Evolutionary conservation across 2,113 vertebrate species (phyloP), one percentile per base, ranked within the genome.

Genomic region (Neodontobutis hainanensis): DNA sequence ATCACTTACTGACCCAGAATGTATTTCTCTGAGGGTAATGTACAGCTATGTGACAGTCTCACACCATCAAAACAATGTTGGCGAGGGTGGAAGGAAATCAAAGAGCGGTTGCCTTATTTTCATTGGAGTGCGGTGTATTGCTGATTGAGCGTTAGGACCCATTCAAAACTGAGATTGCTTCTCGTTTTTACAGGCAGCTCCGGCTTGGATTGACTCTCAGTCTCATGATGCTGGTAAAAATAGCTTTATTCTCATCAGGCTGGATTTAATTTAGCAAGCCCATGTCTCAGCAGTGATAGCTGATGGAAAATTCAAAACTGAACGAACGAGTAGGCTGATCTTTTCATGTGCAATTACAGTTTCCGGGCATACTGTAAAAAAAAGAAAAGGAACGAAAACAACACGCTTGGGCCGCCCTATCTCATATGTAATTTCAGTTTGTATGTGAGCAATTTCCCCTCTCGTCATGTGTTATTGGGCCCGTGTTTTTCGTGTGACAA

Each of bases 151-250:
- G 60, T 82, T 86, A 82, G 81, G 73, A 79, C 60, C 71, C 76
- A 85, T 85, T 88, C 87, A 89, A 68, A 83, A 81, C 75, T 64
- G 64, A 88, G 86, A 90, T 87, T 88, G 86, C 86, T 70, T 88
- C 83, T 83, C 61, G 79, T 80, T 68, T 89, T 85, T 83, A 86
- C 69, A 83, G 85, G 82, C 84, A 82, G 84, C 87, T 80, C 75
- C 76, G 75, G 82, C 78, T 68, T 65, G 70, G 84, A 90, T 90
- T 87, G 88, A 88, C 84, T 89, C 83, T 72, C 75, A 48, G 81
- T 84, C 91, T 92, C 86, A 78, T 77, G 87, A 87, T 70, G 82
- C 73, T 62, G 82, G 85, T 89, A 89, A 89, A 92, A 92, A 91
- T 90, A 92, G 87, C 87, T 61, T 71, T 82, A 83, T 85, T 86